Evolutionary conservation across 2,113 vertebrate species (phyloP), one percentile per base, ranked within the genome.

Genomic region (Alligator mississippiensis): DNA sequence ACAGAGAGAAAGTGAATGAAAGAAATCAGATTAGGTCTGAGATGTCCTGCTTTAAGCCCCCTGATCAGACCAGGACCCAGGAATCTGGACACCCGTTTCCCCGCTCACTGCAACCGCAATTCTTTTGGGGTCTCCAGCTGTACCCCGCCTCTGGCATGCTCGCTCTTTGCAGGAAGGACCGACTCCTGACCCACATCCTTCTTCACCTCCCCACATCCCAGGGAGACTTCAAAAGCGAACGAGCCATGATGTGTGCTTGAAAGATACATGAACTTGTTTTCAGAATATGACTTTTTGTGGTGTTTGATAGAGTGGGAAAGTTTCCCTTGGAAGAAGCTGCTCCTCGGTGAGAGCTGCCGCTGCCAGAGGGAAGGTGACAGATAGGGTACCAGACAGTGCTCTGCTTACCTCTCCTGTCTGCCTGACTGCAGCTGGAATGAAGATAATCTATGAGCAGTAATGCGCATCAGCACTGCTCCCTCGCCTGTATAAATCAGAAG

Each of bases 401-500:
- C 80, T 0, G 17, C 93, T 80, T 84, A 89, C 74, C 94, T 97
- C 90, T 90, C 80, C 93, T 86, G 90, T 34, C 66, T 72, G 90
- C 81, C 82, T 74, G 90, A 64, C 86, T 78, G 93, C 93, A 86
- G 94, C 92, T 85, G 60, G 90, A 88, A 95, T 92, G 88, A 95
- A 96, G 93, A 92, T 97, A 94, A 97, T 96, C 96, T 97, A 92
- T 82, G 93, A 96, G 93, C 82, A 76, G 82, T 11, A 76, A 85
- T 3, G 25, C 75, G 79, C 85, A 93, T 96, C 96, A 85, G 82
- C 87, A 81, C 63, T 0, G 13, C 84, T 89, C 19, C 25, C 88
- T 88, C 59, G 82, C 94, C 88, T 0, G 2, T 83, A 88, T 94
- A 97, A 96, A 96, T 97, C 96, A 96, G 90, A 88, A 91, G 83